Evolutionary conservation across 2,888 invertebrate genomes (phyloP).

Genomic region (Baronia brevicornis): DNA sequence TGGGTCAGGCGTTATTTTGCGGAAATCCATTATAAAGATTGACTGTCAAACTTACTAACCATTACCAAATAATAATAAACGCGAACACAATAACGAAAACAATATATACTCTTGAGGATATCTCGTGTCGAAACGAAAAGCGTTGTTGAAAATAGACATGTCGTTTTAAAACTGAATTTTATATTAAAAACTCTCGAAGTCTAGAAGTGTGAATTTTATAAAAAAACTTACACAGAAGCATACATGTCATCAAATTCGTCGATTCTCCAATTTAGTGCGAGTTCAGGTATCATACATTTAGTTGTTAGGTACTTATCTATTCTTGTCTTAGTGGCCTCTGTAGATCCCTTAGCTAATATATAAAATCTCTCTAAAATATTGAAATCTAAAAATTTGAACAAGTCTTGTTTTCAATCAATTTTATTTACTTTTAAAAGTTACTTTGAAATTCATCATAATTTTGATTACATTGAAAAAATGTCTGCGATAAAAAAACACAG

Average conservation of each 20-base stretch:
- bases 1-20: no score
- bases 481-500: no score
- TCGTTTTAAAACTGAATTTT: slow-evolving; percentile 1
- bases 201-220: background rate
- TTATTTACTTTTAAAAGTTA: background rate
- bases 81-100: no score
- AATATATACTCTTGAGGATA: no score
- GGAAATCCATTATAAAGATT: no score
- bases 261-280: slow-evolving; percentile 38
- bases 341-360: slow-evolving; percentile 44
- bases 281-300: slow-evolving; percentile 53
- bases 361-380: slow-evolving; percentile 42
- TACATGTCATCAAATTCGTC: slow-evolving; percentile 41
- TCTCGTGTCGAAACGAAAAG: no score
- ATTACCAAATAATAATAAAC: no score
- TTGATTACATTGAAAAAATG: slow-evolving; percentile 4
- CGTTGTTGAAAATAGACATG: no score
- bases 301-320: slow-evolving; percentile 49
- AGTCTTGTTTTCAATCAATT: background rate
- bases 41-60: no score
- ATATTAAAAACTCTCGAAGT: no score
- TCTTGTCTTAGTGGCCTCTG: slow-evolving; percentile 48
- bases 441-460: slow-evolving; percentile 6
- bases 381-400: slow-evolving; percentile 28
- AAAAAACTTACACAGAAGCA: slow-evolving; percentile 43